Base-by-base conservation (phyloP, 2,113 vertebrate genomes). In the Choloepus hoffmanni region DNA sequence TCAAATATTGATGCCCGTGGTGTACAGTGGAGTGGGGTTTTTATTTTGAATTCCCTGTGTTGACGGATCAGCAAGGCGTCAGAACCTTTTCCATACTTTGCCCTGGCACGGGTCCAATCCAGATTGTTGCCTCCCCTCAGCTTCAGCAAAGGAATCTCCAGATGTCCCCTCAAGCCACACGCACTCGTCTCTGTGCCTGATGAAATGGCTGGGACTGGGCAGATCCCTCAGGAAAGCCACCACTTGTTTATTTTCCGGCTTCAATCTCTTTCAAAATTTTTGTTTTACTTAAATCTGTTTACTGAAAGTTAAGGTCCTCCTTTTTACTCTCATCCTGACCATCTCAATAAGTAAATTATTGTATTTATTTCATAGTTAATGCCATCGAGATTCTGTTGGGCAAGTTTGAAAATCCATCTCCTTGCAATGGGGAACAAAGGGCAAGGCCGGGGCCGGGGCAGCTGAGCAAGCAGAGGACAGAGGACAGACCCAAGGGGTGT, bases 21-120 rank as follows among this genome's bases (percentile, higher is more conserved):
- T 16, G 28, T 83, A 33, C 10, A n/a, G 6, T 79, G 74, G 76
- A 68, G 33, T 36, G 14, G 7, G 10, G 24, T 3, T 87, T 85
- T 95, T 86, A 92, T 78, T 93, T 76, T 86, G 86, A 73, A 93
- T 93, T 70, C 94, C n/a, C 8, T 28, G 55, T 77, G 28, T 55
- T n/a, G 30, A 19, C 28, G 63, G 24, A 14, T 89, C 14, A 23
- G 30, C 8, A n/a, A 91, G 40, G 19, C 63, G 60, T 33, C 40
- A 28, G 85, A 89, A 86, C 79, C 26, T 89, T 81, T 36, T 60
- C 67, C 30, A 28, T 23, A 53, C 53, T 87, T 63, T 40, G 7
- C 5, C 7, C 50, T 88, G 30, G 82, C 43, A 2, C 1, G 6
- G 16, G 33, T 90, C 55, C 84, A 90, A 7, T 90, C 68, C 26